A percentile compares a stretch with the other conserved stretches of the same genome.
These are phyloP conservation scores for Geotrupes spiniger DNA, from an alignment of 2,888 invertebrate species.

Conservation along the genomic window DNA sequence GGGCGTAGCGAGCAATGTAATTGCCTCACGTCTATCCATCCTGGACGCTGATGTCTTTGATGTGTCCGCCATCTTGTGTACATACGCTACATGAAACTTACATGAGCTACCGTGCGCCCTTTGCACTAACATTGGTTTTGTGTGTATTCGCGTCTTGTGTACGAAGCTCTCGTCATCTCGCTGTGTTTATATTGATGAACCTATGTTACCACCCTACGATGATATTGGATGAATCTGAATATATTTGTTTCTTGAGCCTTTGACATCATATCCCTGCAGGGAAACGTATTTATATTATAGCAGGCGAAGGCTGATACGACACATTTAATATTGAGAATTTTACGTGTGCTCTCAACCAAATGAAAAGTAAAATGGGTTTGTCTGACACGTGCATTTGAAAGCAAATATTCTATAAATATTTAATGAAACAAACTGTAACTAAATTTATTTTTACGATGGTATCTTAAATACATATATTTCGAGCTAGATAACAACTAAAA, in stretches of 20 bases:
- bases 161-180: conserved; percentile 28
- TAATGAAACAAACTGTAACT: not conserved
- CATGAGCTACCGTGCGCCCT: conserved; percentile 45
- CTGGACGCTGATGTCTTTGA: conserved; percentile 47
- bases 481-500: too few relatives aligned
- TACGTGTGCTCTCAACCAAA: too few relatives aligned
- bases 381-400: too few relatives aligned
- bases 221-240: conserved; percentile 33
- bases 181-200: conserved; percentile 31
- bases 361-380: too few relatives aligned
- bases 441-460: too few relatives aligned
- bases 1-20: conserved; percentile 41
- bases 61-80: conserved; percentile 48
- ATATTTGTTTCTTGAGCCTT: conserved; percentile 25
- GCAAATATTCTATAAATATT: not conserved
- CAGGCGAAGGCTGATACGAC: not conserved
- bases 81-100: conserved; percentile 48
- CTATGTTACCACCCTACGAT: conserved; percentile 28
- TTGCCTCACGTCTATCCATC: conserved; percentile 45
- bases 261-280: conserved; percentile 12
- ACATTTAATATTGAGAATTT: not conserved
- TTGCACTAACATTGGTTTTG: conserved; percentile 41
- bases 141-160: conserved; percentile 33
- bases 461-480: too few relatives aligned
- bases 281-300: conserved; percentile 7